Base-by-base conservation (phyloP, 1,140 invertebrate genomes). In the Riptortus pedestris region DNA sequence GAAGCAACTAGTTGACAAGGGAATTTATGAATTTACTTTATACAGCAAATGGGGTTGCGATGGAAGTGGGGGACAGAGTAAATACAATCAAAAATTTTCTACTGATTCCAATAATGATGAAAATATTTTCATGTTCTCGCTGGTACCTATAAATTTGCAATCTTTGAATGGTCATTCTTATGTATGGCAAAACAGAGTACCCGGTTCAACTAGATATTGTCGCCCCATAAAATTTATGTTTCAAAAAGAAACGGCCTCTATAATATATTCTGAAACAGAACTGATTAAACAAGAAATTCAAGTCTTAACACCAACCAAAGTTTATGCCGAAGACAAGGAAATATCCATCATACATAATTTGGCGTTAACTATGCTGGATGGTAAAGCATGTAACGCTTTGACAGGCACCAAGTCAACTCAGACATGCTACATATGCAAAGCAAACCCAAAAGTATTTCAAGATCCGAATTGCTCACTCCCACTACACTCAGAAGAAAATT, bases 351-450 rank as follows among this genome's bases (percentile, higher is more conserved):
- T 57, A 18, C 69, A 72, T 63, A 63, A 60, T 63, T 47, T 74
- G 65, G n/a, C 67, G 74, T 22, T n/a, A n/a, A 76, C 73, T 26
- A 76, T 77, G 73, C 69, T 78, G 16, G 74, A 78, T 65, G 73
- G 70, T 11, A 77, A 79, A 71, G 73, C 76, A 2, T 74, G 72
- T 51, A 76, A 78, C 67, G 72, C 73, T n/a, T n/a, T n/a, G n/a
- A n/a, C n/a, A n/a, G n/a, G n/a, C n/a, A n/a, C n/a, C n/a, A n/a
- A n/a, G n/a, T n/a, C n/a, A n/a, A n/a, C n/a, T n/a, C n/a, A n/a
- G n/a, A n/a, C n/a, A n/a, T n/a, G n/a, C n/a, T n/a, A n/a, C n/a
- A n/a, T n/a, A n/a, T n/a, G n/a, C n/a, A n/a, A n/a, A n/a, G n/a
- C n/a, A n/a, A n/a, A n/a, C n/a, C n/a, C n/a, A n/a, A n/a, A n/a